These are phyloP conservation scores for Galerucella calmariensis DNA, from an alignment of 2,888 invertebrate genomes.

Conservation along the genomic window DNA sequence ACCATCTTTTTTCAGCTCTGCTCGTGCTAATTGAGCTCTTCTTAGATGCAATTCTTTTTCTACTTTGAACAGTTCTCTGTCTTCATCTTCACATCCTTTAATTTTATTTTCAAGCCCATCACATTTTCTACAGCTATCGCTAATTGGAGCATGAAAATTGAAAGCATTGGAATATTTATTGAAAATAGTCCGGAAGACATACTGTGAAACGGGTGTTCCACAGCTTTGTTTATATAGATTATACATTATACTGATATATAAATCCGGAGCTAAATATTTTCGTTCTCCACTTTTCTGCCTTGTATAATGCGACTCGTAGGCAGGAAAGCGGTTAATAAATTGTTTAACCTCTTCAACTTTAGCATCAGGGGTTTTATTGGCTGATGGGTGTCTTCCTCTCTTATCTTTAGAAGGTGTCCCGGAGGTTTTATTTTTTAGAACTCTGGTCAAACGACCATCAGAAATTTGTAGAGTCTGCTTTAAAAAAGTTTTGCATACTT, in stretches of 20 bases:
- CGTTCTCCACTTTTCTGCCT: conserved; percentile 40
- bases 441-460: neutral
- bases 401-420: neutral
- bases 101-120: conserved; percentile 15
- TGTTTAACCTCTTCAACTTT: conserved; percentile 7
- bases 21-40: conserved; percentile 32
- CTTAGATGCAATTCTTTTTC: conserved; percentile 27
- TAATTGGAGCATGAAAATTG: conserved; percentile 34
- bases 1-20: conserved; percentile 16
- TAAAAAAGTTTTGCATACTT: conserved; percentile 6
- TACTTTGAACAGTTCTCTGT: conserved; percentile 16
- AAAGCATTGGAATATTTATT: conserved; percentile 33
- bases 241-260: conserved; percentile 8
- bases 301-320: conserved; percentile 46
- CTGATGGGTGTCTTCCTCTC: conserved; percentile 5
- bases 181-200: conserved; percentile 31
- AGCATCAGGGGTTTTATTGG: neutral
- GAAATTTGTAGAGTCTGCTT: conserved; percentile 3
- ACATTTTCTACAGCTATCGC: conserved; percentile 38
- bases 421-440: neutral
- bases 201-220: conserved; percentile 10
- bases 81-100: conserved; percentile 4
- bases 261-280: conserved; percentile 39
- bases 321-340: conserved; percentile 21
- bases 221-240: conserved; percentile 11